A percentile compares a stretch with the other conserved stretches of the same genome.
These are phyloP conservation scores for Odontomyia ornata DNA, from an alignment of 2,888 invertebrate genomes.

Conservation along the genomic window DNA sequence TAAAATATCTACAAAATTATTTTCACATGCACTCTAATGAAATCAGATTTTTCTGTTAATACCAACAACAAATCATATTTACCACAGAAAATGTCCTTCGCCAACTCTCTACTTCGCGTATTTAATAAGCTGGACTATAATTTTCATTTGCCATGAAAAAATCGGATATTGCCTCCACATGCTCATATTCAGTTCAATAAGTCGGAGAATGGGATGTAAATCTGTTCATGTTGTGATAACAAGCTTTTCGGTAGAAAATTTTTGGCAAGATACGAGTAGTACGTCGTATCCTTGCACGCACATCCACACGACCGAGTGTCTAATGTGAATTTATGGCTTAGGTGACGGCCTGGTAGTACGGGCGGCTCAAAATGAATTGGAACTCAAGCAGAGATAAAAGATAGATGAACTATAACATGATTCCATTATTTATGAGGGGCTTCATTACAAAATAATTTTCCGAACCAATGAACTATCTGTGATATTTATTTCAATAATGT, in stretches of 20 bases:
- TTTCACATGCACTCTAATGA: too few species aligned
- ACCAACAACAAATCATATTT: too few species aligned
- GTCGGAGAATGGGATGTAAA: background rate
- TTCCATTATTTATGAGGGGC: constrained; percentile 62
- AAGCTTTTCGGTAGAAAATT: background rate
- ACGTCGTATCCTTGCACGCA: too few species aligned
- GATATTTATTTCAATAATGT: constrained; percentile 37
- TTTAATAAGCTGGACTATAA: too few species aligned
- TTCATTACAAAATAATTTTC: constrained; percentile 60
- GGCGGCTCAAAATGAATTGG: background rate
- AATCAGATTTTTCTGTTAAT: too few species aligned
- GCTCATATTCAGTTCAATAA: constrained; percentile 7
- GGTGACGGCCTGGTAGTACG: background rate
- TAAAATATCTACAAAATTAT: too few species aligned
- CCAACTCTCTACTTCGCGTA: too few species aligned
- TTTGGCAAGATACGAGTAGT: too few species aligned
- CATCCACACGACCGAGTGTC: background rate
- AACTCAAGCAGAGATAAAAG: constrained; percentile 22
- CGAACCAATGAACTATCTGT: constrained; percentile 59
- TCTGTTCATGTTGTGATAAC: constrained; percentile 32
- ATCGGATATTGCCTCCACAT: too few species aligned
- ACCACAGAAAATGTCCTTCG: too few species aligned
- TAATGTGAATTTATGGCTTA: background rate
- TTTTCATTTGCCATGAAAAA: too few species aligned
- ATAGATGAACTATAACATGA: constrained; percentile 54